These are phyloP conservation scores for Sciurus niger DNA, from an alignment of 2,113 vertebrate genomes.

Conservation along the genomic window DNA sequence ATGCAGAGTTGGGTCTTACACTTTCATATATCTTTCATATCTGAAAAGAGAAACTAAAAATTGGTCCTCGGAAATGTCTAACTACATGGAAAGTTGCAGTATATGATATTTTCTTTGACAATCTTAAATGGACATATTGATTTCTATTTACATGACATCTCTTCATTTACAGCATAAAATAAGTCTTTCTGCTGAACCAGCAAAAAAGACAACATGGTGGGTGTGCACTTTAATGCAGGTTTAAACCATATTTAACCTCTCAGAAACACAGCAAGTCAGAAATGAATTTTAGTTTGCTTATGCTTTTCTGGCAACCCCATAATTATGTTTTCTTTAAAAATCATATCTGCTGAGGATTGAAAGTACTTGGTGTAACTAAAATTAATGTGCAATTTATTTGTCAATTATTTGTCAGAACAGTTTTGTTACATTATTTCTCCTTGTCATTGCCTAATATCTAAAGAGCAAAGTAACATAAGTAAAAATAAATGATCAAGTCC, in stretches of 20 bases:
- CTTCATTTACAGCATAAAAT: neutral
- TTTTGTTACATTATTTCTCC: neutral
- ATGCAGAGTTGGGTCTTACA: neutral
- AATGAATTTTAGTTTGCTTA: conserved; percentile 27
- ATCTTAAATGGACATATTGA: neutral
- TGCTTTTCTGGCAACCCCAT: conserved; percentile 31
- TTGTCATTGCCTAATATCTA: neutral
- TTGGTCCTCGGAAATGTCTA: neutral
- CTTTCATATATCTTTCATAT: neutral
- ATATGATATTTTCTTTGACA: neutral
- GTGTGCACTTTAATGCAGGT: neutral
- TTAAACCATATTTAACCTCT: conserved; percentile 54
- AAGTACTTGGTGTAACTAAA: neutral
- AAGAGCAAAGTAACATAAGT: neutral
- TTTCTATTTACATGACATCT: neutral
- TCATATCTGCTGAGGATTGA: neutral
- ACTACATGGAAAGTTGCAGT: neutral
- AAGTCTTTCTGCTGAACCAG: neutral
- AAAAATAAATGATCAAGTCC: neutral
- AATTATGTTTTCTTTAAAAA: neutral
- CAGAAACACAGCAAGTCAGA: conserved; percentile 16
- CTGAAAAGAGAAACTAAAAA: conserved; percentile 9
- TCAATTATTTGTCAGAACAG: conserved; percentile 51
- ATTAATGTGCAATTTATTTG: conserved; percentile 39
- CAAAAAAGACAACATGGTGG: neutral